These are phyloP conservation scores for Mobula birostris DNA, from an alignment of 2,113 vertebrate species.

Conservation along the genomic window DNA sequence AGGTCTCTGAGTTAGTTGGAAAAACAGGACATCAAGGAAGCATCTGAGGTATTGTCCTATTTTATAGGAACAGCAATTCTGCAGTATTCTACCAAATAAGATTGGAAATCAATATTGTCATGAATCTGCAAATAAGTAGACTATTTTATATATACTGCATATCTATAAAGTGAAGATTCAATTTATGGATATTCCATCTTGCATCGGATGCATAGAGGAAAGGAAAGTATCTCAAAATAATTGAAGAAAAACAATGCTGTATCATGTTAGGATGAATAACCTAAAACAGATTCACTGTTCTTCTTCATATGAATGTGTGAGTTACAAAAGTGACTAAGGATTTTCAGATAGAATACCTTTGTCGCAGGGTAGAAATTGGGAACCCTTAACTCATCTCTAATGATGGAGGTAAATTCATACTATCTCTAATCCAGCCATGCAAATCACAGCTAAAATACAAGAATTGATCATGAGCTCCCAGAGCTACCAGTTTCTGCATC, in stretches of 20 bases:
- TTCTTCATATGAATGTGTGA: neutral
- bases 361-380: neutral
- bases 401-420: neutral
- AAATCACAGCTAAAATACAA: too few relatives aligned
- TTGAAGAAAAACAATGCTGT: neutral
- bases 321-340: neutral
- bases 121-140: neutral
- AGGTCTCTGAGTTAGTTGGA: neutral
- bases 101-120: neutral
- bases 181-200: neutral
- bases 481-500: too few relatives aligned
- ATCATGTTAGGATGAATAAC: neutral
- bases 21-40: neutral
- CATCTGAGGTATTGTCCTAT: neutral
- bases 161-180: neutral
- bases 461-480: too few relatives aligned
- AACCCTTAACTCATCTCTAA: neutral
- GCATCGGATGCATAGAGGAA: neutral
- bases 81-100: neutral
- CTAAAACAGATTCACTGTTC: neutral
- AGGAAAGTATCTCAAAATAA: neutral
- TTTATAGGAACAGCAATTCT: neutral
- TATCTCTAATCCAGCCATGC: too few relatives aligned
- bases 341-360: neutral
- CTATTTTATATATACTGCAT: neutral